Base-by-base conservation (phyloP, 2,888 invertebrate genomes). In the Aradus depressus region DNA sequence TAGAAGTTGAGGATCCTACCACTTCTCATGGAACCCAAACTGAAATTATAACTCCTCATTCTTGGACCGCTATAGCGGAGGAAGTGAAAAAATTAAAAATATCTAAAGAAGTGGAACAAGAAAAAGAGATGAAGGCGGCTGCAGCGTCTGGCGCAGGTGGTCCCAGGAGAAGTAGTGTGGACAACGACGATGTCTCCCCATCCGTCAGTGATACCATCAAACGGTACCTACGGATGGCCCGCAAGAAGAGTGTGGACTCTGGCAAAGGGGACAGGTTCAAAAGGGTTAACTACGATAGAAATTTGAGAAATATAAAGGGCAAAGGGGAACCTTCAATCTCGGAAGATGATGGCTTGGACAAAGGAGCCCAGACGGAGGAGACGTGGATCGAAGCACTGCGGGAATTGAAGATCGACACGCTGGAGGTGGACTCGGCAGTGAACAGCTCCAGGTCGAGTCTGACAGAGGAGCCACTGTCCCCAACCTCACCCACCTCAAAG, bases 171-270 rank as follows among this genome's bases (percentile, higher is more conserved):
- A 77, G 82, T 61, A 84, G 84, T 60, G 81, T 86, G 12, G 86
- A 86, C 63, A 81, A 86, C 65, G 86, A 86, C 62, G 87, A 87
- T 63, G 80, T 87, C 1, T 86, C 86, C 0, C 87, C 87, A 55
- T 88, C 87, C 1, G 88, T 89, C 22, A 84, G 86, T 64, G 86
- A 88, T 63, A 88, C 86, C 0, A 86, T 89, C 54, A 88, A 88
- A 67, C 73, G 88, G 8, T 89, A 89, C 66, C 68, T 89, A 44
- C 73, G 85, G 51, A 89, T 89, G 88, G 88, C 87, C 5, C 74
- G 89, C 28, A 89, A 89, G 65, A 89, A 89, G 64, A 86, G 85
- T 62, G 79, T 83, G 8, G 87, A 88, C 65, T 78, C 81, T 2
- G 84, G 84, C 59, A 84, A 84, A 64, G 79, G 75, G 2, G 88